phyloP scores from a whole-genome alignment of 2,888 invertebrate genomes.

The Apodemia duryi region DNA sequence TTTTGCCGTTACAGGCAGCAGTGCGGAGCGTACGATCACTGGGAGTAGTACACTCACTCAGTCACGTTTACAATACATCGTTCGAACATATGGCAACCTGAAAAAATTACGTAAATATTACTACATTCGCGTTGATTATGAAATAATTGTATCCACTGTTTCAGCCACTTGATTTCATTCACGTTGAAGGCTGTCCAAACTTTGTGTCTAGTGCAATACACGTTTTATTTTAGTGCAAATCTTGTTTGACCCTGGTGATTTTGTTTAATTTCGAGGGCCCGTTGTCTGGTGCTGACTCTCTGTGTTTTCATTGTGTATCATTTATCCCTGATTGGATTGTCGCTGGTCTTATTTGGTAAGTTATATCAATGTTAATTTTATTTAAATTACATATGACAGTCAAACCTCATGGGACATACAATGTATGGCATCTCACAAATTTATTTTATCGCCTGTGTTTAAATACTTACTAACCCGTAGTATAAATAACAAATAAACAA shows the following conservation, averaged over 20 bases:
- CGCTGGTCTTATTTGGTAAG: slow-evolving; percentile 58
- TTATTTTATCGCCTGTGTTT: no score
- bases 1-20: slow-evolving; percentile 75
- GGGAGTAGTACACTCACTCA: slow-evolving; percentile 54
- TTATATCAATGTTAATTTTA: slow-evolving; percentile 28
- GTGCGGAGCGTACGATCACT: slow-evolving; percentile 74
- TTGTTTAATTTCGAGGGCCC: slow-evolving; percentile 62
- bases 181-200: slow-evolving; percentile 32
- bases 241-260: slow-evolving; percentile 67
- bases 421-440: neutral
- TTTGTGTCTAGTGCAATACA: slow-evolving; percentile 41
- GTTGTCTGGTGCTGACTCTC: slow-evolving; percentile 57
- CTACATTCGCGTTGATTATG: slow-evolving; percentile 70
- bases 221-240: slow-evolving; percentile 60
- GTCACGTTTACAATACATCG: slow-evolving; percentile 43
- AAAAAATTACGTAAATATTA: slow-evolving; percentile 79
- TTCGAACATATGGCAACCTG: slow-evolving; percentile 59
- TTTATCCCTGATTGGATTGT: slow-evolving; percentile 67
- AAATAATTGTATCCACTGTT: slow-evolving; percentile 29
- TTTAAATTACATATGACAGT: neutral
- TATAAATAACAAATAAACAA: no score
- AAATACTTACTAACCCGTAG: neutral
- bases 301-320: slow-evolving; percentile 60
- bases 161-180: slow-evolving; percentile 16
- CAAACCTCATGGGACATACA: neutral